Percentiles rank a stretch among this genome's conserved stretches.
Evolutionary conservation across 2,888 invertebrate genomes (phyloP).

Genomic region (Elegia similella): DNA sequence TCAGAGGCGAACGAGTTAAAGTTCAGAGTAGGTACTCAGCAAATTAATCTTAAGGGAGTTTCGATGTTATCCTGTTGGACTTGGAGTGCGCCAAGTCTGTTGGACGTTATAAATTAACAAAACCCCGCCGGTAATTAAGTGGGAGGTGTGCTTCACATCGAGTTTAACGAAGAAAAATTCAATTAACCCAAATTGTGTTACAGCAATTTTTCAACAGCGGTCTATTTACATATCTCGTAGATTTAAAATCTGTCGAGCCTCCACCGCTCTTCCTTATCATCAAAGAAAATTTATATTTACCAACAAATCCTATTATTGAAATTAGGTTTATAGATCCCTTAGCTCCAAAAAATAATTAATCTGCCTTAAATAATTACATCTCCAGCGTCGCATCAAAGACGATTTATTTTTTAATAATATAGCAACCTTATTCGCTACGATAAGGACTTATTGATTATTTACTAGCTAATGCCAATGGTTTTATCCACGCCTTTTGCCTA

Average conservation of each 20-base stretch:
- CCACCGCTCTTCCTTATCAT: constrained; percentile 38
- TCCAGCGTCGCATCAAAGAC: constrained; percentile 24
- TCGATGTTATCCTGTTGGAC: constrained; percentile 70
- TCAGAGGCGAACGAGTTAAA: constrained; percentile 78
- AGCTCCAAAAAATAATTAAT: constrained; percentile 37
- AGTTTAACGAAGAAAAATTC: constrained; percentile 74
- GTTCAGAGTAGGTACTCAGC: constrained; percentile 70
- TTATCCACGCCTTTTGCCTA: too few relatives aligned
- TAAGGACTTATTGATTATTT: too few relatives aligned
- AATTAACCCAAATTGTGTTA: constrained; percentile 71
- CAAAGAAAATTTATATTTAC: constrained; percentile 37
- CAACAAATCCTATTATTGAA: constrained; percentile 39
- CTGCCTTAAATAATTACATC: constrained; percentile 27
- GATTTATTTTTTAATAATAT: constrained; percentile 12
- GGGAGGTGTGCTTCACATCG: constrained; percentile 70
- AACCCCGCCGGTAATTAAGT: constrained; percentile 74
- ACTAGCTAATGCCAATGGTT: too few relatives aligned
- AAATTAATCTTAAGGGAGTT: constrained; percentile 82
- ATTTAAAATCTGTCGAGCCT: constrained; percentile 50
- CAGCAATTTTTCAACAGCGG: constrained; percentile 58
- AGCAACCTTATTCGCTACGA: neutral
- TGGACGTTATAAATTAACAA: constrained; percentile 75
- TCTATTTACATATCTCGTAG: constrained; percentile 61
- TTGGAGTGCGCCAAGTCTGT: constrained; percentile 65
- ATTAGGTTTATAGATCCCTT: constrained; percentile 34